phyloP scores from a whole-genome alignment of 2,113 vertebrate genomes.

The Sminthopsis crassicaudata region DNA sequence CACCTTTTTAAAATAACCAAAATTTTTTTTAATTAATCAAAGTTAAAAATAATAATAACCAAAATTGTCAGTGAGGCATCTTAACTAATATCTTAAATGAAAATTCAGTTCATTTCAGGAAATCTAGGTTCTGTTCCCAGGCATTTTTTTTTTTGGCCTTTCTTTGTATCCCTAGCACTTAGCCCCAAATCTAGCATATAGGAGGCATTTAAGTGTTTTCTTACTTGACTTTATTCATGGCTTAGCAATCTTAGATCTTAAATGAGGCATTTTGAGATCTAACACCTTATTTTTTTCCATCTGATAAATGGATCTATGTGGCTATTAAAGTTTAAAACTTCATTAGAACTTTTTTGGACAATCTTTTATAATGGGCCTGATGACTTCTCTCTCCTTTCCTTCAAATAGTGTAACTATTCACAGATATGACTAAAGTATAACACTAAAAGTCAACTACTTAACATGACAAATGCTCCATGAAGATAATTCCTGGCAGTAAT shows the following conservation, averaged over 20 bases:
- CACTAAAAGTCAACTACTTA: slow-evolving; percentile 33
- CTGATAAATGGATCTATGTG: background rate
- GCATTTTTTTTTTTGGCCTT: background rate
- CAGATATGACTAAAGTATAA: slow-evolving; percentile 1
- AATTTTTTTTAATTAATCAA: background rate
- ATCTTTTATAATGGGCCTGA: background rate
- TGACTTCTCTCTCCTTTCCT: background rate
- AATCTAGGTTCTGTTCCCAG: background rate
- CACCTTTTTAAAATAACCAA: slow-evolving; percentile 8
- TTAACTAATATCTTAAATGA: background rate
- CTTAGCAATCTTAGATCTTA: background rate
- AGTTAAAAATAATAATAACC: background rate
- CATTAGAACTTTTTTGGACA: background rate
- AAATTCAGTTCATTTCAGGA: slow-evolving; percentile 6
- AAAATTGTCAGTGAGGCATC: background rate
- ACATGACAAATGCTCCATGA: slow-evolving; percentile 21
- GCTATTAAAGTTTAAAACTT: background rate
- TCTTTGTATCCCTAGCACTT: background rate
- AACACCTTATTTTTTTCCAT: background rate
- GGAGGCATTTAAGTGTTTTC: background rate
- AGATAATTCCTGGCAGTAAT: slow-evolving; percentile 24
- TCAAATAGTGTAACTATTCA: background rate
- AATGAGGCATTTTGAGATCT: background rate
- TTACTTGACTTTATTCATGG: background rate
- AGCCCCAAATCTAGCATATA: background rate